Conservation (phyloP, 1,140 invertebrate genomes). For the Drosophila persimilis region DNA sequence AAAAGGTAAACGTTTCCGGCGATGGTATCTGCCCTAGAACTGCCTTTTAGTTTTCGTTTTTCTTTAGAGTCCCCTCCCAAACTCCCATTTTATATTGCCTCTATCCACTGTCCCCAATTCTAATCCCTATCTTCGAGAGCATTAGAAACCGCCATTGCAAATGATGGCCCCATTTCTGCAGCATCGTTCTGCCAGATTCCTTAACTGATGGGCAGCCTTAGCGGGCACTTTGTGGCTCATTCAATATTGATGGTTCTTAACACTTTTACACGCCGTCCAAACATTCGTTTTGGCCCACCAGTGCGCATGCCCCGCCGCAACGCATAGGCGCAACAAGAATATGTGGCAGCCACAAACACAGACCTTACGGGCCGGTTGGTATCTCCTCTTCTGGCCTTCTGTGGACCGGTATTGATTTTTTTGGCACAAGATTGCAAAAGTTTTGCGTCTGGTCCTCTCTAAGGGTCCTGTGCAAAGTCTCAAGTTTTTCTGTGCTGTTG, state of each 20-base stretch:
- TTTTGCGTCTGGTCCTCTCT: neutral
- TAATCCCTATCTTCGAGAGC: neutral
- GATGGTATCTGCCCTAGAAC: no score
- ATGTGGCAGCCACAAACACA: slow-evolving; percentile 12
- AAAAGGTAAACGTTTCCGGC: no score
- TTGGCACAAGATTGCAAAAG: neutral
- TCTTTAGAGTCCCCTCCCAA: no score
- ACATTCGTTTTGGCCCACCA: neutral
- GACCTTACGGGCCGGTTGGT: slow-evolving; percentile 8
- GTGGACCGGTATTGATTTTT: slow-evolving; percentile 54
- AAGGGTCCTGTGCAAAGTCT: neutral
- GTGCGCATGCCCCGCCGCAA: slow-evolving; percentile 27
- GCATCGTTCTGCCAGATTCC: neutral
- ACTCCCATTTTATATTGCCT: no score
- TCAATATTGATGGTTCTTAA: slow-evolving; percentile 31
- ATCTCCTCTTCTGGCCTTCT: slow-evolving; percentile 4
- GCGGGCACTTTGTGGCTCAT: slow-evolving; percentile 9
- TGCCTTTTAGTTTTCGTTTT: no score
- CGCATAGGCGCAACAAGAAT: slow-evolving; percentile 48
- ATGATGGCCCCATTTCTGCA: slow-evolving; percentile 22
- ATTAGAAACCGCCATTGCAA: neutral
- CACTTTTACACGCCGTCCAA: slow-evolving; percentile 34
- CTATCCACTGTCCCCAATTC: no score
- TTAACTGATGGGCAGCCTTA: slow-evolving; percentile 36
- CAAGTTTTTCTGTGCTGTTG: no score